Evolutionary conservation across 2,888 invertebrate species (phyloP), one percentile per base, ranked within the genome.

Genomic region (Athetis lepigone): DNA sequence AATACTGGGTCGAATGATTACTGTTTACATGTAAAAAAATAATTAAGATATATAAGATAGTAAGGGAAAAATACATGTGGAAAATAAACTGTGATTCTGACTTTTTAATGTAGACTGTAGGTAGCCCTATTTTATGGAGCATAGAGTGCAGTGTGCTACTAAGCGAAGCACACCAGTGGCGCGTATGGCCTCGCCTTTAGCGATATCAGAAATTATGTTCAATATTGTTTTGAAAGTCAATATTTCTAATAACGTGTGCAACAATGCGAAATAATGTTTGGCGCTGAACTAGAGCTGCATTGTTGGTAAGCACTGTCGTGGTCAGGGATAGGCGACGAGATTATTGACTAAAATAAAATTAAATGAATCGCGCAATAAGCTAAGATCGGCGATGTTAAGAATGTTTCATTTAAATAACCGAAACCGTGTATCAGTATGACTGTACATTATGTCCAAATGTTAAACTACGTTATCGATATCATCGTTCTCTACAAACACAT

Each of bases 61-160:
- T 88, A 89, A 89, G 90, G 71, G 84, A 83, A 87, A 89, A 92
- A 91, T 88, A 92, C 92, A 94, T 90, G 88, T 93, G 94, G 91
- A 94, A 94, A 95, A 94, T 93, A 93, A 95, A 93, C 95, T 95
- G 95, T 95, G 95, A 95, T 95, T 95, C 95, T 95, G 94, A 93
- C 93, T 93, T 92, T 86, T 90, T 90, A 92, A 93, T 86, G 88
- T 95, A 95, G 92, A 90, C 88, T 91, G 86, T 92, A 93, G 89
- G 87, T 94, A 93, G 89, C 89, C 85, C 80, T 80, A 80, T 80
- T 76, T 87, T 92, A 91, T 86, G 90, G 85, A 88, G 87, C 88
- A 88, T 85, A 83, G 80, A 85, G 84, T 86, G 87, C 86, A 85
- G 77, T 80, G 81, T 78, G 87, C 78, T 77, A 59, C 57, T 70